Conservation (phyloP, 2,888 invertebrate species). For the Cordilura impudica region DNA sequence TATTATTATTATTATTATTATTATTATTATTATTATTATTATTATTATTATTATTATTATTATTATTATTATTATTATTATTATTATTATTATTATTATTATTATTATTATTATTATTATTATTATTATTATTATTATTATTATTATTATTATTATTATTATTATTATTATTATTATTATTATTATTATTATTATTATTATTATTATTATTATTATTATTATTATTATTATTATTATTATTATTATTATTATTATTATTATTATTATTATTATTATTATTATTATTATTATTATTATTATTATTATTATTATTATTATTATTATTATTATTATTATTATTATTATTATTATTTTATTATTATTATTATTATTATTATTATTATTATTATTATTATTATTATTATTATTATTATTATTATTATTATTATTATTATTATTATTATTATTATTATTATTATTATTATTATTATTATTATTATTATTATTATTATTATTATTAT, state of each 20-base stretch:
- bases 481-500: conserved; percentile 3
- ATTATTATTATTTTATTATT: conserved; percentile 1
- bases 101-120: conserved; percentile 1
- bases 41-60: not conserved
- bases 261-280: conserved; percentile 5
- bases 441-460: conserved; percentile 1
- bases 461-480: conserved; percentile 3
- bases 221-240: conserved; percentile 3
- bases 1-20: not conserved
- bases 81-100: not conserved
- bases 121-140: conserved; percentile 3
- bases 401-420: conserved; percentile 1
- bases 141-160: conserved; percentile 5
- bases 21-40: not conserved
- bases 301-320: conserved; percentile 3
- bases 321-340: not conserved
- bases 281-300: conserved; percentile 5
- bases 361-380: too few species aligned
- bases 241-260: not conserved
- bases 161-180: conserved; percentile 3
- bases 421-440: conserved; percentile 5
- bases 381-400: conserved; percentile 2
- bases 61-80: conserved; percentile 1
- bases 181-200: conserved; percentile 5
- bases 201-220: conserved; percentile 5